Evolutionary conservation across 1,140 invertebrate species (phyloP).

Genomic region (Agrypnia vestita): DNA sequence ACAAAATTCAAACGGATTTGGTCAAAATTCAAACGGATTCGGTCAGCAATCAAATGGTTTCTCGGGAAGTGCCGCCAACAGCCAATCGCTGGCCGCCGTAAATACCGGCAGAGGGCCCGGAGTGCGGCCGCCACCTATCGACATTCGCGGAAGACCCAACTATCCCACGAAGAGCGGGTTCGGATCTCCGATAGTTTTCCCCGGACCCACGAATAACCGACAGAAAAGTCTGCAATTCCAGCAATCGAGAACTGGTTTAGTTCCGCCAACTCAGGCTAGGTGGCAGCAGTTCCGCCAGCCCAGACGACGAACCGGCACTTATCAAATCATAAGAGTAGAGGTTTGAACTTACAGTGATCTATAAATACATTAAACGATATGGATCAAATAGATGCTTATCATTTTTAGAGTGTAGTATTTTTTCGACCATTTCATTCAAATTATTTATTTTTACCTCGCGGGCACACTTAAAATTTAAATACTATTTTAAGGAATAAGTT

Average conservation of each 20-base stretch:
- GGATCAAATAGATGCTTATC: too few species aligned
- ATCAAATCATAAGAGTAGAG: conserved; percentile 56
- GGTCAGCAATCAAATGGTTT: conserved; percentile 41
- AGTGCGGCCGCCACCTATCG: background rate
- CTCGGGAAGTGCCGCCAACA: conserved; percentile 48
- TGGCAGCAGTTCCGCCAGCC: conserved; percentile 40
- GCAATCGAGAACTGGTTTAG: conserved; percentile 1
- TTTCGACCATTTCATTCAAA: too few species aligned
- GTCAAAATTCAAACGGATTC: conserved; percentile 13
- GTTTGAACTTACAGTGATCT: conserved; percentile 9
- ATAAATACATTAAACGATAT: too few species aligned
- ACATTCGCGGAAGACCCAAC: conserved; percentile 14
- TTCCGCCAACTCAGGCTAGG: conserved; percentile 18
- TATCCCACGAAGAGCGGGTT: conserved; percentile 20
- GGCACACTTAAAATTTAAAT: too few species aligned
- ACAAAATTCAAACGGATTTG: conserved; percentile 30
- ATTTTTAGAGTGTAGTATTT: too few species aligned
- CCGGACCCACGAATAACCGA: conserved; percentile 47
- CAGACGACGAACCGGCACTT: conserved; percentile 30
- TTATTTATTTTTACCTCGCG: too few species aligned
- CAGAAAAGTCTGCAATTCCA: conserved; percentile 35
- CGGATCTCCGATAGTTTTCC: conserved; percentile 46
- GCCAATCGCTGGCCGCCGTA: conserved; percentile 42
- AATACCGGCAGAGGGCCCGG: conserved; percentile 36
- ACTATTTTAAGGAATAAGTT: too few species aligned